Evolutionary conservation across 2,797 vertebrate genomes (phyloP).

Genomic region (Diceros bicornis): DNA sequence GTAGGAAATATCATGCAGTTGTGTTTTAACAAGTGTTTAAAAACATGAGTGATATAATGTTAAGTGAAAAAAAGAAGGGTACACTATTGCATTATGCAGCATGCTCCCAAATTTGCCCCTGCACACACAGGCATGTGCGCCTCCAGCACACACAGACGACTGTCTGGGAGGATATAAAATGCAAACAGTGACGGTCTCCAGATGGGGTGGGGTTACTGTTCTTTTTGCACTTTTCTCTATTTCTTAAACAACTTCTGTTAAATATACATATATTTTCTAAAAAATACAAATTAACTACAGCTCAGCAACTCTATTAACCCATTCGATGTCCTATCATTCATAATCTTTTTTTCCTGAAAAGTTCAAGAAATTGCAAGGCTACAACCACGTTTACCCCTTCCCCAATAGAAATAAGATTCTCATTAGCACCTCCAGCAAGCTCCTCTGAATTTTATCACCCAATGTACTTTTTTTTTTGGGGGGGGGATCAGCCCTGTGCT

Average conservation of each 20-base stretch:
- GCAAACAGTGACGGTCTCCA: background rate
- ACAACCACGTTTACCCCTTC: background rate
- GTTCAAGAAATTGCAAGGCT: conserved; percentile 6
- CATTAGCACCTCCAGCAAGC: background rate
- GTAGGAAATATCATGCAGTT: background rate
- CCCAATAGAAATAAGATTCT: background rate
- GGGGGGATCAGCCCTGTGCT: too few relatives aligned
- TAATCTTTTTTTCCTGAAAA: background rate
- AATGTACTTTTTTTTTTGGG: background rate
- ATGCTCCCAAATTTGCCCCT: background rate
- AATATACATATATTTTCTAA: background rate
- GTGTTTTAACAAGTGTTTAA: conserved; percentile 10
- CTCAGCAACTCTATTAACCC: background rate
- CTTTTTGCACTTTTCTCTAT: background rate
- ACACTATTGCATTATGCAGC: background rate
- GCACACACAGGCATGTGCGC: background rate
- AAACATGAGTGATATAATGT: background rate
- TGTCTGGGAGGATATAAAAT: background rate
- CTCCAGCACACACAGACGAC: background rate
- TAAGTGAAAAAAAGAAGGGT: background rate
- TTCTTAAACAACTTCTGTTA: background rate
- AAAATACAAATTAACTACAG: background rate
- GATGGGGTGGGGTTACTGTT: background rate
- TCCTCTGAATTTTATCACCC: background rate
- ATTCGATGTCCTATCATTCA: background rate